Evolutionary conservation across 2,888 invertebrate genomes (phyloP), one percentile per base, ranked within the genome.

Genomic region (Parelbella ahira): DNA sequence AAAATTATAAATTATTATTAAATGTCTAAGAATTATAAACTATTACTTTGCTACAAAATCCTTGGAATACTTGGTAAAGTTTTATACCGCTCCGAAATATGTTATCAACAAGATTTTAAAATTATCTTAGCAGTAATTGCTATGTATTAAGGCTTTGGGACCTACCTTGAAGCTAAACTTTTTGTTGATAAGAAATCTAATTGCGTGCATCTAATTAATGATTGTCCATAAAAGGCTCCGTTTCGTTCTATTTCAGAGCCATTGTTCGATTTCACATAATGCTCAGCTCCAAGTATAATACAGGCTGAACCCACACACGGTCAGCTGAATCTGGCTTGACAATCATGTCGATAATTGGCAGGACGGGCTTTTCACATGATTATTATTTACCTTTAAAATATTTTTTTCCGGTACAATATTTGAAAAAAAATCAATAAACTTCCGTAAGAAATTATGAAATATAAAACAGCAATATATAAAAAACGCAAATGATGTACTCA

Each of bases 211-310:
- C 33, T 41, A 41, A 41, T 41, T 41, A 41, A 41, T 27, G 33
- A 27, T 33, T 13, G 33, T 15, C 41, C 27, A 27, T 41, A 33
- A 41, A 41, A 41, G 41, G 41, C 20, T 27, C 19, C 27, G 33
- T 33, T 32, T 36, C 11, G 36, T 19, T 27, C 33, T 32, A 13
- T 25, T 4, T 25, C 25, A 15, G 12, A 12, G 33, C 41, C 33
- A 41, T 41, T 41, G 41, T 41, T 41, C 33, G 8, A 25, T 7
- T 33, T 33, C 39, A 41, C 25, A 41, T 39, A 32, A 39, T 41
- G 39, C 27, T 41, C 19, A 20, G 25, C n/a, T 27, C 32, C 38
- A 38, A 39, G 25, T 33, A 33, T 33, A 41, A 41, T 41, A 27
- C 39, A 19, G 18, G 25, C 18, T 21, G 20, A 25, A 41, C 39